phyloP scores from a whole-genome alignment of 2,113 vertebrate genomes.

The Prionailurus viverrinus region DNA sequence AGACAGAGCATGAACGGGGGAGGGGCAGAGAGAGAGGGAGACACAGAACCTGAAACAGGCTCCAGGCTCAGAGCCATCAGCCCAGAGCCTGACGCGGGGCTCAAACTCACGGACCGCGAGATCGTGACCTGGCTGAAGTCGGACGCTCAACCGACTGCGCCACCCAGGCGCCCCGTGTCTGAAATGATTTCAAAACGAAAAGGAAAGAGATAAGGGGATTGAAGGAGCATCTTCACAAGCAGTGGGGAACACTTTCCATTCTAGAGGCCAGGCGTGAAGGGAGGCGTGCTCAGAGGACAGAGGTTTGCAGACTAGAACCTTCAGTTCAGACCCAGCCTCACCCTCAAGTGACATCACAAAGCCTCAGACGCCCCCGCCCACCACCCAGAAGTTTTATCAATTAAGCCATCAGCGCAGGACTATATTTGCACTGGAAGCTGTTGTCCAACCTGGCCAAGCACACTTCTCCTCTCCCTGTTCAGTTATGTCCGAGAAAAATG shows the following conservation, averaged over 20 bases:
- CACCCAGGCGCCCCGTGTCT: not conserved
- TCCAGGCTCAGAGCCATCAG: too few relatives aligned
- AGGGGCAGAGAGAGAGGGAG: too few relatives aligned
- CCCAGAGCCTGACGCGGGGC: too few relatives aligned
- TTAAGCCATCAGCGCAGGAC: not conserved
- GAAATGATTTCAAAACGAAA: not conserved
- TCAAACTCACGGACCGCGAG: too few relatives aligned
- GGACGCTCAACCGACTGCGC: too few relatives aligned
- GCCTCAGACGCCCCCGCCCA: not conserved
- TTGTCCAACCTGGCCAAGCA: not conserved
- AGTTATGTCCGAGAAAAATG: not conserved
- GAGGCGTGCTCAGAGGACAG: not conserved
- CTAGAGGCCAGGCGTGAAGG: not conserved
- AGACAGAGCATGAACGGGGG: too few relatives aligned
- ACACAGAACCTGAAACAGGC: too few relatives aligned
- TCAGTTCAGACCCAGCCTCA: not conserved
- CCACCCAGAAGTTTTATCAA: not conserved
- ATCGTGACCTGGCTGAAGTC: too few relatives aligned
- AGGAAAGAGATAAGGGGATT: not conserved
- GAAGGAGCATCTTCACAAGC: not conserved
- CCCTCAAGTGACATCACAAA: slow-evolving; percentile 55
- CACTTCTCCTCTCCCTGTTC: not conserved
- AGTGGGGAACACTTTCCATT: not conserved
- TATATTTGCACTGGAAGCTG: not conserved
- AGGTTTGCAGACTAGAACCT: not conserved